Percentiles rank a stretch among this genome's conserved stretches.
Conservation (phyloP, 2,113 vertebrate species). For the Campylomormyrus tamandua region DNA sequence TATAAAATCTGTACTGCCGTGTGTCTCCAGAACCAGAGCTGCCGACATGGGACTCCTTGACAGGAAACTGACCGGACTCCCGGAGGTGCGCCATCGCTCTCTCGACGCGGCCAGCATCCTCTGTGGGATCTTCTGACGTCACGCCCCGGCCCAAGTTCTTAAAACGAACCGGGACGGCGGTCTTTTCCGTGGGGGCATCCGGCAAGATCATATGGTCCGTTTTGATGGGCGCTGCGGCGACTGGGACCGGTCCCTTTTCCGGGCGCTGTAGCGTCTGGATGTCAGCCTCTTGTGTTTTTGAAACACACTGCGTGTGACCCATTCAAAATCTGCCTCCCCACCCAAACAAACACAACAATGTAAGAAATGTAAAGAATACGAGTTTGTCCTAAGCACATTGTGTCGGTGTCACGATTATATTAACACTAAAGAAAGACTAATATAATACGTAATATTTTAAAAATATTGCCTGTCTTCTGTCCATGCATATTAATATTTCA, state of each 20-base stretch:
- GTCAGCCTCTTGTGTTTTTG: constrained; percentile 12
- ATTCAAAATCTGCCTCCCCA: constrained; percentile 29
- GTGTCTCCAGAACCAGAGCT: not conserved
- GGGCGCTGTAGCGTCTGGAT: not conserved
- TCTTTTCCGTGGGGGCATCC: constrained; percentile 20
- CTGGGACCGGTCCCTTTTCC: not conserved
- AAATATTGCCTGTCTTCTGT: not conserved
- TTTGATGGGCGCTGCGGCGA: constrained; percentile 7
- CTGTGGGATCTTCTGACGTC: constrained; percentile 12
- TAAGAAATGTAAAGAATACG: not conserved
- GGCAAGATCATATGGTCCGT: constrained; percentile 22
- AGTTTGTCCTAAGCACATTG: not conserved
- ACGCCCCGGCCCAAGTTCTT: constrained; percentile 23
- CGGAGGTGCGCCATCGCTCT: constrained; percentile 39
- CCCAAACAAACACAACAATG: not conserved
- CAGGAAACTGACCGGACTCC: constrained; percentile 32
- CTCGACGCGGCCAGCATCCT: constrained; percentile 25
- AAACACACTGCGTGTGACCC: constrained; percentile 37
- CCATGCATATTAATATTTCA: not conserved
- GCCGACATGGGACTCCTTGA: not conserved
- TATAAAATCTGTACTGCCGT: not conserved
- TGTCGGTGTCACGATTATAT: not conserved
- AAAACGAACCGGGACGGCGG: not conserved
- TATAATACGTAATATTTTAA: not conserved
- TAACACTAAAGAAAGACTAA: not conserved